Base-by-base conservation (phyloP, 2,113 vertebrate genomes). In the Oncorhynchus gorbuscha region DNA sequence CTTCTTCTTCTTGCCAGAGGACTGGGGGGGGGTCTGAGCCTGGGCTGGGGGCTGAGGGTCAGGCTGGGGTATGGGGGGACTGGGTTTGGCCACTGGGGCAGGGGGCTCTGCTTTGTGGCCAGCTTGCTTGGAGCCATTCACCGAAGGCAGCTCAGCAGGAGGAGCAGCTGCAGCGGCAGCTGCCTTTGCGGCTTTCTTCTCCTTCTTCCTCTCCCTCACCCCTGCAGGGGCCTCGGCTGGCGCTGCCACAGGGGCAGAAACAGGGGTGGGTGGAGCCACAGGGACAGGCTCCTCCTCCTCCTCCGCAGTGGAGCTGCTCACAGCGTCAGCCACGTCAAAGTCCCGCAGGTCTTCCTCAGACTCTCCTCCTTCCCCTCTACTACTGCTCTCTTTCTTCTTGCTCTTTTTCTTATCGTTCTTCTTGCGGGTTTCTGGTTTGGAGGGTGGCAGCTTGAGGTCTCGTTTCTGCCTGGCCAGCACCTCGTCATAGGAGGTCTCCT, bases 401-500 rank as follows among this genome's bases (percentile, higher is more conserved):
- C 94, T 96, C 91, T 97, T 99, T 90, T 97, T 99, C 90, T 99
- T 99, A 77, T 99, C 97, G 0, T 89, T 94, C 89, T 96, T 99
- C 93, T 97, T 99, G 82, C 97, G 98, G 0, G 81, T 79, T 78
- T 99, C 97, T 0, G 94, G 90, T 84, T 95, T 97, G 76, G 85
- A 80, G 1, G 95, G 92, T 0, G 94, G 93, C 74, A 95, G 85
- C 81, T 97, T 98, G 18, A 96, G 92, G 87, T 99, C 96, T 20
- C 95, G 94, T 81, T 95, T 99, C 85, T 99, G 98, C 75, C 95
- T 95, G 7, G 96, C 98, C 35, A 99, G 94, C 81, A 98, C 95
- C 89, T 99, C 97, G 24, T 99, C 97, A 1, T 99, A 99, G 1
- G 97, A 95, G 11, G 98, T 99, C 90, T 99, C 97, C 89, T 97